Evolutionary conservation across 2,888 invertebrate genomes (phyloP), one percentile per base, ranked within the genome.

Genomic region (Sepiola atlantica): DNA sequence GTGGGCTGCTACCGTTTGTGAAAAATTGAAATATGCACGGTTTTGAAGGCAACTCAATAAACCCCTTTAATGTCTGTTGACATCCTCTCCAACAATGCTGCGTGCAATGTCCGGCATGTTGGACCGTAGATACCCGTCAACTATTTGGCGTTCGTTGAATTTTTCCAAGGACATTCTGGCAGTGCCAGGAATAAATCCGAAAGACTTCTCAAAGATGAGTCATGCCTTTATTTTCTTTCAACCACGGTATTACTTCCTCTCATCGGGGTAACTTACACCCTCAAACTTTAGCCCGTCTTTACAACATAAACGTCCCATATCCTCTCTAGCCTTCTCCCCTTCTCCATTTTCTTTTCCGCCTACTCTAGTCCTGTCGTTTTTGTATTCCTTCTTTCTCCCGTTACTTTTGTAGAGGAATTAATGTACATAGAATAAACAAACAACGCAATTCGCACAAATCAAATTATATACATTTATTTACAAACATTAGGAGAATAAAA

Each of bases 171-270:
- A 77, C 77, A 77, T 77, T 77, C 32, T 77, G 77, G n/a, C n/a
- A 77, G 77, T 77, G 77, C 32, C 16, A 77, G 77, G n/a, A 77
- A 77, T 77, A 32, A 77, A 32, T 77, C 77, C 77, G n/a, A n/a
- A 77, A 32, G n/a, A 77, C 77, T n/a, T 77, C 77, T 77, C 77
- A 77, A n/a, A 77, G n/a, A 77, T 77, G 77, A 77, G n/a, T 77
- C 77, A 77, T 77, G n/a, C 77, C 14, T 14, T n/a, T n/a, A 77
- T 77, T 77, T n/a, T n/a, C 77, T n/a, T n/a, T 77, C n/a, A 77
- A 77, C n/a, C n/a, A 77, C 77, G 77, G 77, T n/a, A 16, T 77
- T n/a, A 77, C 77, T 77, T 77, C 77, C 77, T n/a, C 77, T n/a
- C 77, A 3, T 0, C 77, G n/a, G n/a, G 77, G 0, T 16, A n/a